Conservation (phyloP, 2,888 invertebrate species). For the Plagiodera versicolora region DNA sequence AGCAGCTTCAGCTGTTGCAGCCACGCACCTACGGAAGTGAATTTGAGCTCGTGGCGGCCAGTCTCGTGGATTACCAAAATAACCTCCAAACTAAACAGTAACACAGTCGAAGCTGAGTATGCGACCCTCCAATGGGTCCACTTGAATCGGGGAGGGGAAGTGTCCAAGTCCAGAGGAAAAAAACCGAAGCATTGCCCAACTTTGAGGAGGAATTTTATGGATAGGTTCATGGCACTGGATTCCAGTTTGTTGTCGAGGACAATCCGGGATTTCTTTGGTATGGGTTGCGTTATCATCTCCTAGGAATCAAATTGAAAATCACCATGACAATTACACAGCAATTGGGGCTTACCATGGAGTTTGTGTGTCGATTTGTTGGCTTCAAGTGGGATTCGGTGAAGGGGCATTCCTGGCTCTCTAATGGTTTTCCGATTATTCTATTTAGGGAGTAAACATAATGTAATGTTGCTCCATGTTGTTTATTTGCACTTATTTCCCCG, state of each 20-base stretch:
- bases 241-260: conserved; percentile 16
- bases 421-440: no score
- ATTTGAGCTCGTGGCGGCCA: conserved; percentile 1
- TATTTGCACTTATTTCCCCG: no score
- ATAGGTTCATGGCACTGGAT: conserved; percentile 17
- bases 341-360: no score
- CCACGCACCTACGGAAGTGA: conserved; percentile 19
- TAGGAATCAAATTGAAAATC: no score
- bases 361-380: no score
- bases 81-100: conserved; percentile 17
- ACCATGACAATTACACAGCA: no score
- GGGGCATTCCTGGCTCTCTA: no score
- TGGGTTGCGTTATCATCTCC: neutral
- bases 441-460: no score
- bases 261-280: neutral
- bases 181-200: conserved; percentile 28
- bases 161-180: conserved; percentile 24
- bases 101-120: conserved; percentile 22
- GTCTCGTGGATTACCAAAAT: conserved; percentile 13
- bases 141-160: conserved; percentile 11
- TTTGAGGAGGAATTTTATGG: conserved; percentile 22
- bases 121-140: conserved; percentile 25
- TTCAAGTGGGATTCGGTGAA: no score
- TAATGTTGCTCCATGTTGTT: no score
- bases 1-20: neutral